These are phyloP conservation scores for Melipona quadrifasciata DNA, from an alignment of 1,140 invertebrate species.

Conservation along the genomic window DNA sequence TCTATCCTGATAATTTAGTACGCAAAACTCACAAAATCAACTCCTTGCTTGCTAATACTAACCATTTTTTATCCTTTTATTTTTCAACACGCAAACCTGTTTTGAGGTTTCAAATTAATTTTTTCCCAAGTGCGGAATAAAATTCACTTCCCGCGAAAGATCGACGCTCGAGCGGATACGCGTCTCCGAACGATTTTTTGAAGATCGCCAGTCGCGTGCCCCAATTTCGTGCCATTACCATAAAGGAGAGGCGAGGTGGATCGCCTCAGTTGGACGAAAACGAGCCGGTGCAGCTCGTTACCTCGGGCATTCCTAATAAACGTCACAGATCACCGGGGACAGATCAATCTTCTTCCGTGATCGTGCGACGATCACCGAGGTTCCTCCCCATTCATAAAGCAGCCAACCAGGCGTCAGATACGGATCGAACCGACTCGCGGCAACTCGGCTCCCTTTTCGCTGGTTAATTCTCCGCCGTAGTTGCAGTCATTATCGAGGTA, in stretches of 20 bases:
- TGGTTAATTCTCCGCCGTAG: conserved; percentile 60
- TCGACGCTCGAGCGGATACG: not conserved
- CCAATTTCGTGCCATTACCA: conserved; percentile 39
- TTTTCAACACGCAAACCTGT: not conserved
- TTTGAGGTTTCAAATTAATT: not conserved
- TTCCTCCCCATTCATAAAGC: conserved; percentile 59
- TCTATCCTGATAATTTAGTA: too few species aligned
- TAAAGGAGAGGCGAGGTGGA: conserved; percentile 12
- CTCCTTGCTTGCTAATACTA: not conserved
- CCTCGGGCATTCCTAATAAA: conserved; percentile 62
- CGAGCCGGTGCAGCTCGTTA: conserved; percentile 28
- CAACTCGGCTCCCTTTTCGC: conserved; percentile 13
- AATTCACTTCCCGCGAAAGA: not conserved
- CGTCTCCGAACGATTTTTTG: conserved; percentile 19
- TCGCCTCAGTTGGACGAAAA: conserved; percentile 27
- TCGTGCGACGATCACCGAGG: conserved; percentile 48
- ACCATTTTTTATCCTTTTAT: not conserved
- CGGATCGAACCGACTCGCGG: conserved; percentile 38
- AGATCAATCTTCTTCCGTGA: conserved; percentile 64
- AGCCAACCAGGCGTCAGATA: conserved; percentile 55
- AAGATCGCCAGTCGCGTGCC: conserved; percentile 27
- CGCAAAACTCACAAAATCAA: too few species aligned
- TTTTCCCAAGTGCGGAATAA: not conserved
- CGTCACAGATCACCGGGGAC: conserved; percentile 59
- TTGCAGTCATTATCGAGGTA: conserved; percentile 59